Percentiles rank a stretch among this genome's conserved stretches.
These are phyloP conservation scores for Laothoe populi DNA, from an alignment of 2,888 invertebrate genomes.

Conservation along the genomic window DNA sequence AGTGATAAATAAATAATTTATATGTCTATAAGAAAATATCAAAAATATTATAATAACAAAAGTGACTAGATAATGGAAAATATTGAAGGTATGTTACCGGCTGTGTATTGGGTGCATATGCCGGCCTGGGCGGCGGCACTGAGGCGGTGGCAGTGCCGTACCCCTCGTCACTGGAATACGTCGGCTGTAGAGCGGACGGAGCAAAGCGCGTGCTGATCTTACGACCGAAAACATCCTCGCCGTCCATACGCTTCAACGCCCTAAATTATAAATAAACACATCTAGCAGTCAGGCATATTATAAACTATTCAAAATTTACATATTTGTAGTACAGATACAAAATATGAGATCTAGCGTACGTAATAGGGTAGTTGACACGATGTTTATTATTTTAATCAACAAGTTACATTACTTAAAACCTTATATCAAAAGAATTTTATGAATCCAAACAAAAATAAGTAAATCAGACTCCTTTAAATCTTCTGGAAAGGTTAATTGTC, in stretches of 20 bases:
- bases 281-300: background rate
- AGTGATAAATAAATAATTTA: too few relatives aligned
- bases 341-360: too few relatives aligned
- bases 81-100: constrained; percentile 34
- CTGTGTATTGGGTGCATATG: constrained; percentile 35
- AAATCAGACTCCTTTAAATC: too few relatives aligned
- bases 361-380: too few relatives aligned
- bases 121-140: constrained; percentile 37
- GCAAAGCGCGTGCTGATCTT: constrained; percentile 84
- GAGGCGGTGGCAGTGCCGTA: constrained; percentile 71
- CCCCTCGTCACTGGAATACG: constrained; percentile 80
- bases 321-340: too few relatives aligned
- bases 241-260: constrained; percentile 93
- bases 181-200: constrained; percentile 60
- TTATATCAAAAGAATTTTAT: too few relatives aligned
- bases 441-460: too few relatives aligned
- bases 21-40: background rate
- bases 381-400: too few relatives aligned
- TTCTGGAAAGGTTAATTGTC: too few relatives aligned
- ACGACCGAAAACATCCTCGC: constrained; percentile 92
- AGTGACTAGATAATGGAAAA: background rate
- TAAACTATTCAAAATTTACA: too few relatives aligned
- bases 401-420: too few relatives aligned
- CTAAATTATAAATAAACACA: constrained; percentile 62
- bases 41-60: background rate